Evolutionary conservation across 2,888 invertebrate genomes (phyloP).

Genomic region (Acleris cristana): DNA sequence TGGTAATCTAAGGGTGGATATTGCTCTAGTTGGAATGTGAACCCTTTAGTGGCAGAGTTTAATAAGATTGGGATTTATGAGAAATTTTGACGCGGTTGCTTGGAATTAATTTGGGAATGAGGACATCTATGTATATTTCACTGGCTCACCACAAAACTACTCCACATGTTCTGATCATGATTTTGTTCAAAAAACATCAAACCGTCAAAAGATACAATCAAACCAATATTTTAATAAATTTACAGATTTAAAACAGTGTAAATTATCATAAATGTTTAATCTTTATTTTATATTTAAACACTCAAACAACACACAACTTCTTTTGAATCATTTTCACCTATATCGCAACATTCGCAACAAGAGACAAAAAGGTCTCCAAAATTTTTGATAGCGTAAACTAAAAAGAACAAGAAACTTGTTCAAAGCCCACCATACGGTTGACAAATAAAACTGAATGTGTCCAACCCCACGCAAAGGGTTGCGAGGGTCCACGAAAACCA

Average conservation of each 20-base stretch:
- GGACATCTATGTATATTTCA: too few relatives aligned
- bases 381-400: neutral
- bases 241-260: too few relatives aligned
- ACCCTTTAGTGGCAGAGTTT: slow-evolving; percentile 32
- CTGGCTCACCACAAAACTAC: too few relatives aligned
- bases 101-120: neutral
- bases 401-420: slow-evolving; percentile 9
- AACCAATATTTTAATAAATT: too few relatives aligned
- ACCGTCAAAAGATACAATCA: too few relatives aligned
- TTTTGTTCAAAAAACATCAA: too few relatives aligned
- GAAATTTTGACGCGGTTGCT: slow-evolving; percentile 10
- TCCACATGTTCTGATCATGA: too few relatives aligned
- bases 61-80: slow-evolving; percentile 32
- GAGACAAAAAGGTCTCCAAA: neutral
- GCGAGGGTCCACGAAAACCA: slow-evolving; percentile 66
- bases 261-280: too few relatives aligned
- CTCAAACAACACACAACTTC: too few relatives aligned
- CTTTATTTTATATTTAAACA: too few relatives aligned
- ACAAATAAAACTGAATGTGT: slow-evolving; percentile 26
- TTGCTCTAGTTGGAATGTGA: slow-evolving; percentile 32
- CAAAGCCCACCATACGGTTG: slow-evolving; percentile 15
- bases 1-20: slow-evolving; percentile 64
- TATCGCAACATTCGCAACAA: neutral
- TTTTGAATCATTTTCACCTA: too few relatives aligned
- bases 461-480: slow-evolving; percentile 41